Conservation (phyloP, 2,888 invertebrate genomes). For the Amphipoea oculea region DNA sequence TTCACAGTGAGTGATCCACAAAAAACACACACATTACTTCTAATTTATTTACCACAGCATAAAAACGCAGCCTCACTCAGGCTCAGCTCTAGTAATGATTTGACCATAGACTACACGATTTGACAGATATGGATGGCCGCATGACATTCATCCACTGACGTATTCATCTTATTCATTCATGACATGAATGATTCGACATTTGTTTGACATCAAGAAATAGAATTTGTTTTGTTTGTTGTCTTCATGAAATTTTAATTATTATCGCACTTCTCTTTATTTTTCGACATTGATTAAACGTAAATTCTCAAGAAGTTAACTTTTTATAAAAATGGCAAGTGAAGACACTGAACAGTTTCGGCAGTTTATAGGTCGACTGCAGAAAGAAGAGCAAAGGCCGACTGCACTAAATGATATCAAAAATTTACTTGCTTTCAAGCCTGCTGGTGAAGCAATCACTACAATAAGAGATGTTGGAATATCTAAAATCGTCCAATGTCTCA, state of each 20-base stretch:
- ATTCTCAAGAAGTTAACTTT: constrained; percentile 5
- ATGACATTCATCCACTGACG: too few relatives aligned
- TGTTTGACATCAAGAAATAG: constrained; percentile 31
- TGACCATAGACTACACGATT: too few relatives aligned
- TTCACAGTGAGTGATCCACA: too few relatives aligned
- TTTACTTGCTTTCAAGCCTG: constrained; percentile 77
- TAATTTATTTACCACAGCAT: too few relatives aligned
- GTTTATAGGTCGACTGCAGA: constrained; percentile 77
- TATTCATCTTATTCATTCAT: too few relatives aligned
- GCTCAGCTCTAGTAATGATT: too few relatives aligned
- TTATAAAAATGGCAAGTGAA: constrained; percentile 71
- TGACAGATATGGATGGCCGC: too few relatives aligned
- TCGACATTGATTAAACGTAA: not conserved
- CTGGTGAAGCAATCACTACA: constrained; percentile 74
- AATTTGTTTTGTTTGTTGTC: constrained; percentile 41
- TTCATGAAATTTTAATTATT: constrained; percentile 13
- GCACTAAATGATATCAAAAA: constrained; percentile 84
- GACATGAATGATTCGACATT: constrained; percentile 5
- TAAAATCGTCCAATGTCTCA: constrained; percentile 92
- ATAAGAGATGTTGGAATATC: constrained; percentile 88
- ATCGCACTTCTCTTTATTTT: not conserved
- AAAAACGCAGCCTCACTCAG: too few relatives aligned
- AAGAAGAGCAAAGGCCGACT: constrained; percentile 76
- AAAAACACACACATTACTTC: too few relatives aligned
- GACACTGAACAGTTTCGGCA: constrained; percentile 76